A percentile compares a stretch with the other conserved stretches of the same genome.
These are phyloP conservation scores for Gymnothorax reevesii DNA, from an alignment of 2,797 vertebrate genomes.

Conservation along the genomic window DNA sequence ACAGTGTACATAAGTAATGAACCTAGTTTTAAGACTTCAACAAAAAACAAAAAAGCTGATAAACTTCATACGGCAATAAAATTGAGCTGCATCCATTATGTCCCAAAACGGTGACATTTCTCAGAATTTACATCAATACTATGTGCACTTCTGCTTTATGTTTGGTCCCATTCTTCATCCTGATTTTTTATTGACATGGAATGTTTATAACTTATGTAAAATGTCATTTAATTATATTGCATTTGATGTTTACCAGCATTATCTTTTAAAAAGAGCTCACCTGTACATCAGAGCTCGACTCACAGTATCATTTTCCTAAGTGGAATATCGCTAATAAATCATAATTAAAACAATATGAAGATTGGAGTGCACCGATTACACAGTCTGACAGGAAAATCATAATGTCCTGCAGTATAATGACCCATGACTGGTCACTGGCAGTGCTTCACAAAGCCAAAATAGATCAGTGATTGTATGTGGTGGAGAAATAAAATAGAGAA, in stretches of 20 bases:
- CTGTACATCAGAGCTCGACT: neutral
- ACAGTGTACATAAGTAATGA: neutral
- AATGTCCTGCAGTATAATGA: neutral
- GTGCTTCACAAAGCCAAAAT: neutral
- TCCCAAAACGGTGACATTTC: neutral
- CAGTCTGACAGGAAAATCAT: no score
- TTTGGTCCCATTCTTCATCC: neutral
- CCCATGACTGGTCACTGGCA: neutral
- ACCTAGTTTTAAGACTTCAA: neutral
- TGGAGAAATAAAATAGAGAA: neutral
- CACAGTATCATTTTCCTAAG: neutral
- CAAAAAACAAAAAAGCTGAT: neutral
- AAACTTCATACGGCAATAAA: neutral
- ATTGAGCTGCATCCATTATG: neutral
- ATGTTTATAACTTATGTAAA: neutral
- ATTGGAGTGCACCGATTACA: neutral
- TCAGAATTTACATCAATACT: neutral
- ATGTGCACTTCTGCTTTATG: neutral
- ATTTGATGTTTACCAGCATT: neutral
- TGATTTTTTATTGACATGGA: neutral
- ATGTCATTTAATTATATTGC: neutral
- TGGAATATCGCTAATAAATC: neutral
- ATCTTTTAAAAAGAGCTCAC: neutral
- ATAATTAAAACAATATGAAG: neutral
- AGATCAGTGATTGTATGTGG: neutral